Evolutionary conservation across 1,140 invertebrate species (phyloP), one percentile per base, ranked within the genome.

Genomic region (Trialeurodes vaporariorum): DNA sequence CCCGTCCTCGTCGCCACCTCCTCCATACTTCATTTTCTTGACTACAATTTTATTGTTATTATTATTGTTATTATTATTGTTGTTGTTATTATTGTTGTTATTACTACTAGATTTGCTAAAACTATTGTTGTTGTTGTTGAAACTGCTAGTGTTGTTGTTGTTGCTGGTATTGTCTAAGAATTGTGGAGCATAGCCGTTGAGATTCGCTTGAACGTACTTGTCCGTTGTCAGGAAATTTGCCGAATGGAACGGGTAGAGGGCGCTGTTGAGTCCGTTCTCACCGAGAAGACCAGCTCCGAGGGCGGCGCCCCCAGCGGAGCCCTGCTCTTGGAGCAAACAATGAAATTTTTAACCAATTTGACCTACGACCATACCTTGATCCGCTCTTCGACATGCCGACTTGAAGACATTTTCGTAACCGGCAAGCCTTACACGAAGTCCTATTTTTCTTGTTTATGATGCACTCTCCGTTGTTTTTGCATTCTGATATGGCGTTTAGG

Each of bases 361-460:
- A 94, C 24, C 92, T 81, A 0, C 93, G 84, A 0, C 92, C 93
- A 76, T 94, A 95, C 1, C 92, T 81, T 0, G 92, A 95, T 5
- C 92, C 92, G 58, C 92, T 93, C 76, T 97, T 95, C n/a, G 92
- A 96, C 96, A 98, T 98, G 27, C 95, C 95, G 25, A 95, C 94
- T 75, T 90, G 78, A 0, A 97, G 81, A 76, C 96, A 98, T 78
- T 98, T 97, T 58, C 91, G 84, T 61, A 97, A 83, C 0, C 96
- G 84, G 75, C 96, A 98, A 0, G 93, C 91, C 77, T 98, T 97
- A 80, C 96, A 98, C 1, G 94, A 89, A 13, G 95, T 98, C 24
- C 96, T 83, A 77, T 96, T 98, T 79, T 94, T 93, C 79, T 95
- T 94, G 79, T 96, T 98, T 76, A 98, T 96, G 68, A 94, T 87